Evolutionary conservation across 2,797 vertebrate species (phyloP).

Genomic region (Erethizon dorsatum): DNA sequence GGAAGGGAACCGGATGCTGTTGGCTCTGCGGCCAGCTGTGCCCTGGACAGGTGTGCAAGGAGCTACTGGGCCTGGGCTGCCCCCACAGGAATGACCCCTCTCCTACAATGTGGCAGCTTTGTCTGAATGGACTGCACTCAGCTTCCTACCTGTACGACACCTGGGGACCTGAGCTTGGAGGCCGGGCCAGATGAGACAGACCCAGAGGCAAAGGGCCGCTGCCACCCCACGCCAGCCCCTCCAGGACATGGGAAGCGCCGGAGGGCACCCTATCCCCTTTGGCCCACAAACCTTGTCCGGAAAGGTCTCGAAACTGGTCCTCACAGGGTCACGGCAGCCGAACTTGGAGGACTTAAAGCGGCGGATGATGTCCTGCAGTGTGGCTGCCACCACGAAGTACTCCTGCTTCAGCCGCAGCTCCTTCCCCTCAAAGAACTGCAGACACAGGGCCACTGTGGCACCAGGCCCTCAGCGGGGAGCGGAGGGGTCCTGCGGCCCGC

Average conservation of each 20-base stretch:
- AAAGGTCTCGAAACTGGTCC: slow-evolving; percentile 95
- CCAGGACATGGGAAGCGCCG: fast-evolving
- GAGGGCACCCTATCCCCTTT: background rate
- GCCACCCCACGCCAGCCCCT: fast-evolving
- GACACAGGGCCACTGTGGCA: background rate
- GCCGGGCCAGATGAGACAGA: background rate
- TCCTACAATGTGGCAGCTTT: background rate
- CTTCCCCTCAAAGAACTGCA: slow-evolving; percentile 99
- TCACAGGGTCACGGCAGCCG: slow-evolving; percentile 95
- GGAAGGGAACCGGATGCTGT: background rate
- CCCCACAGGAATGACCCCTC: background rate
- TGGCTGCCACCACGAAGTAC: slow-evolving; percentile 99
- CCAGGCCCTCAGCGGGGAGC: background rate
- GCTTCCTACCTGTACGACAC: background rate
- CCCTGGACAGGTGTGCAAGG: background rate
- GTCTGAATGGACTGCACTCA: background rate
- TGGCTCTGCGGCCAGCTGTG: background rate
- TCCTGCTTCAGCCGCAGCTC: slow-evolving; percentile 99
- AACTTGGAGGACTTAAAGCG: slow-evolving; percentile 99
- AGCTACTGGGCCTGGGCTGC: background rate
- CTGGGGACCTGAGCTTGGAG: background rate
- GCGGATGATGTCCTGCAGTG: slow-evolving; percentile 98
- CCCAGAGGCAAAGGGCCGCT: background rate
- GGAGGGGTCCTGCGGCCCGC: background rate
- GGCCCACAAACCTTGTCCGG: slow-evolving; percentile 94